These are phyloP conservation scores for Mirounga angustirostris DNA, from an alignment of 2,113 vertebrate genomes.

Conservation along the genomic window DNA sequence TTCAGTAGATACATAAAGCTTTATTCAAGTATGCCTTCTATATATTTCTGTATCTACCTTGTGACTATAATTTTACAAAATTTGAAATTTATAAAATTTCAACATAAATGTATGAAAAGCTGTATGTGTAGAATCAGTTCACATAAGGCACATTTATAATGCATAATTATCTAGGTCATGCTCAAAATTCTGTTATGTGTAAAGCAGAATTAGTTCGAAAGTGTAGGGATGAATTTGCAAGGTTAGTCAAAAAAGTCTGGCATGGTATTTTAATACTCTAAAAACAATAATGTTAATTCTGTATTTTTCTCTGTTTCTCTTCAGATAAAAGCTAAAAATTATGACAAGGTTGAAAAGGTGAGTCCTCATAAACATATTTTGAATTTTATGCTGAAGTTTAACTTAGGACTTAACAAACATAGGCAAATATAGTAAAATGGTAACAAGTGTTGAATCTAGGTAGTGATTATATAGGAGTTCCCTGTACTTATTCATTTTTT, in stretches of 20 bases:
- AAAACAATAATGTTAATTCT: slow-evolving; percentile 81
- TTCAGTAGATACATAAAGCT: neutral
- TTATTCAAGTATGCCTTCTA: neutral
- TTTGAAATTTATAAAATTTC: slow-evolving; percentile 47
- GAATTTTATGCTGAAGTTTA: slow-evolving; percentile 50
- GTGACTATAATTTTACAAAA: slow-evolving; percentile 11
- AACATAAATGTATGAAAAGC: neutral
- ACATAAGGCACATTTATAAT: neutral
- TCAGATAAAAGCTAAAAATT: slow-evolving; percentile 99
- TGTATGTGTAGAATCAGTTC: neutral
- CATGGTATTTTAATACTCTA: slow-evolving; percentile 56
- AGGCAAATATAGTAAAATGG: slow-evolving; percentile 24
- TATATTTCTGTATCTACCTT: slow-evolving; percentile 30
- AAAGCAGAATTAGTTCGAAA: slow-evolving; percentile 40
- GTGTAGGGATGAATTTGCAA: neutral
- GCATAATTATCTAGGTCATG: neutral
- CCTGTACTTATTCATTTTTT: neutral
- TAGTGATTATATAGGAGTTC: slow-evolving; percentile 46
- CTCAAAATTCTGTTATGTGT: slow-evolving; percentile 28
- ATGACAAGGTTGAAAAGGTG: slow-evolving; percentile 99
- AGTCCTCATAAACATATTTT: slow-evolving; percentile 84
- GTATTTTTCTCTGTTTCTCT: slow-evolving; percentile 91
- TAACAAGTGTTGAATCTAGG: slow-evolving; percentile 21
- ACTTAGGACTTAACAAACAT: neutral
- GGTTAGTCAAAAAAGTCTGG: neutral